Evolutionary conservation across 2,113 vertebrate genomes (phyloP), one percentile per base, ranked within the genome.

Genomic region (Ceuthmochares aereus): DNA sequence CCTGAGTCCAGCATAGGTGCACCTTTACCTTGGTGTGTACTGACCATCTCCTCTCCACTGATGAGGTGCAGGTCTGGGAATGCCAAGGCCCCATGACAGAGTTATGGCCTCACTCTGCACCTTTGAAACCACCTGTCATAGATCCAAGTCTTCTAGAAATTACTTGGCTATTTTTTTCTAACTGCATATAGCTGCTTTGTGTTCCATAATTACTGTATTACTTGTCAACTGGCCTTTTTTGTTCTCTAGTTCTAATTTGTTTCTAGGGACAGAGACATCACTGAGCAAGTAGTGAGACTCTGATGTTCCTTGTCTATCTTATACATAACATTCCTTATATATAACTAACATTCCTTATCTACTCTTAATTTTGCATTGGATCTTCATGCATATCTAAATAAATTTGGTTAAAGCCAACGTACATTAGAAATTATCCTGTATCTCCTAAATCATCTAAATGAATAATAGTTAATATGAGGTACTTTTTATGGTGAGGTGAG

Each of bases 51-150:
- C 40, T 15, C 22, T 14, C 42, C 14, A 6, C 29, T 21, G 27
- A 52, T 21, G 32, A 37, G 10, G 17, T 51, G 14, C 40, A 40
- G 40, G 49, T 36, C 3, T 20, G 11, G 34, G 6, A 1, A 47
- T 40, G 36, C 47, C 73, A 22, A 0, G 1, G 21, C 22, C 47
- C 18, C 1, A 0, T n/a, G 51, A 32, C 2, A 1, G 29, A 42
- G 29, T 40, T 68, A 59, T 52, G 54, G 54, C 16, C 5, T 22
- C 26, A 6, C 32, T 36, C 54, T 52, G 68, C 36, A n/a, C n/a
- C 55, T 85, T 34, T 4, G 7, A 63, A 62, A 58, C 8, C 32
- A 68, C 54, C 36, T 52, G 14, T 25, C 1, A 0, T 45, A 72
- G 58, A 32, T 14, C 8, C 8, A 22, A 12, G 37, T 51, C 25